phyloP scores from a whole-genome alignment of 2,888 invertebrate species.

The Latrodectus elegans region DNA sequence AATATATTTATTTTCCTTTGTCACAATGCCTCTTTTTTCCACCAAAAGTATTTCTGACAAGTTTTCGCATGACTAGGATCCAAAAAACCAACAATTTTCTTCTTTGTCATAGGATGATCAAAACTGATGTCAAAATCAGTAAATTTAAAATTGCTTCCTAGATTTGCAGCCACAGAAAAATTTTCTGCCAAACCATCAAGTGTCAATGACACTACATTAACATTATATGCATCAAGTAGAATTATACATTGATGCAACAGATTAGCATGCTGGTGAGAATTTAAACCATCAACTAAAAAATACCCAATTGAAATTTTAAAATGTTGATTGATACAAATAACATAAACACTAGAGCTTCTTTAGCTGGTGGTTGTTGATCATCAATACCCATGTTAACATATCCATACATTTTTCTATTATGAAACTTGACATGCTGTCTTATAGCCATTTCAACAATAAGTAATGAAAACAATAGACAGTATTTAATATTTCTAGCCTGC shows the following conservation, averaged over 20 bases:
- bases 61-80: constrained; percentile 33
- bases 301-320: constrained; percentile 11
- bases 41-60: constrained; percentile 18
- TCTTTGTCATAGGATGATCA: background rate
- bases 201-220: too few relatives aligned
- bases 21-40: constrained; percentile 1
- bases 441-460: constrained; percentile 16
- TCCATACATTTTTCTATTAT: background rate
- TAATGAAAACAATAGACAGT: background rate
- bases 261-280: background rate
- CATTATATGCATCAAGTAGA: background rate
- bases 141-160: constrained; percentile 6
- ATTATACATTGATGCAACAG: background rate
- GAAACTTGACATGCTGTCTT: background rate
- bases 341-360: constrained; percentile 6
- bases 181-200: constrained; percentile 33
- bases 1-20: constrained; percentile 4
- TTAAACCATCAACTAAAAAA: constrained; percentile 8
- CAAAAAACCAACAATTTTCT: constrained; percentile 8
- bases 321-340: background rate
- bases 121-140: background rate
- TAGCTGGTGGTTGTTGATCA: background rate
- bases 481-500: too few relatives aligned
- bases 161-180: constrained; percentile 10
- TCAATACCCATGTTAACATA: background rate